Percentiles rank a stretch among this genome's conserved stretches.
These are phyloP conservation scores for Delphinus delphis DNA, from an alignment of 2,113 vertebrate genomes.

Conservation along the genomic window DNA sequence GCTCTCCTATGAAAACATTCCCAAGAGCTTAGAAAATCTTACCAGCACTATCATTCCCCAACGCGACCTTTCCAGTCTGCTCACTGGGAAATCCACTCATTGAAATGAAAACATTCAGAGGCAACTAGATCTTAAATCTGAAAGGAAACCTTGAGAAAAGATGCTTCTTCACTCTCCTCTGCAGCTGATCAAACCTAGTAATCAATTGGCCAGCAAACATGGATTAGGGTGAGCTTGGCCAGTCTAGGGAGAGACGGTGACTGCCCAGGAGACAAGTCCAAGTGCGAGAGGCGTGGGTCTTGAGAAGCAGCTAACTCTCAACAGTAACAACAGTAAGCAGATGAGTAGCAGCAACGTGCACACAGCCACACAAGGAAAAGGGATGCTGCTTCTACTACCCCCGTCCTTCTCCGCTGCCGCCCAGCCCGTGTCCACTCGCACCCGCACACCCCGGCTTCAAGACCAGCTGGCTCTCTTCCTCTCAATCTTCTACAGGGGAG, in stretches of 20 bases:
- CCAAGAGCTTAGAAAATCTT: background rate
- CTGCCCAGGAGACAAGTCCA: background rate
- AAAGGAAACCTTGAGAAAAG: background rate
- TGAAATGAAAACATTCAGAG: background rate
- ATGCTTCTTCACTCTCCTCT: background rate
- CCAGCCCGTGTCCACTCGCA: accelerated
- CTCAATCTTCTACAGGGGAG: background rate
- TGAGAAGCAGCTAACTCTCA: background rate
- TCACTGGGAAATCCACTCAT: background rate
- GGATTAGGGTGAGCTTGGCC: background rate
- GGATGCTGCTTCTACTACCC: background rate
- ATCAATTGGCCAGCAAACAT: background rate
- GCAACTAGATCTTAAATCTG: background rate
- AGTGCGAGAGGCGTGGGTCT: background rate
- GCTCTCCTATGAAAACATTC: background rate
- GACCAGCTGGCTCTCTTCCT: background rate
- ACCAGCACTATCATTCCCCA: background rate
- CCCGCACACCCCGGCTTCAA: accelerated
- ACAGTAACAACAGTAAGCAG: background rate
- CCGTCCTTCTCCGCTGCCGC: background rate
- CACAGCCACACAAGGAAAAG: no score
- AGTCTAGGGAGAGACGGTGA: background rate
- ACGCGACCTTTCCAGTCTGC: background rate
- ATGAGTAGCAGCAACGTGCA: accelerated
- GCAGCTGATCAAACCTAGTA: background rate